Evolutionary conservation across 2,113 vertebrate genomes (phyloP).

Genomic region (Chionodraco myersi): DNA sequence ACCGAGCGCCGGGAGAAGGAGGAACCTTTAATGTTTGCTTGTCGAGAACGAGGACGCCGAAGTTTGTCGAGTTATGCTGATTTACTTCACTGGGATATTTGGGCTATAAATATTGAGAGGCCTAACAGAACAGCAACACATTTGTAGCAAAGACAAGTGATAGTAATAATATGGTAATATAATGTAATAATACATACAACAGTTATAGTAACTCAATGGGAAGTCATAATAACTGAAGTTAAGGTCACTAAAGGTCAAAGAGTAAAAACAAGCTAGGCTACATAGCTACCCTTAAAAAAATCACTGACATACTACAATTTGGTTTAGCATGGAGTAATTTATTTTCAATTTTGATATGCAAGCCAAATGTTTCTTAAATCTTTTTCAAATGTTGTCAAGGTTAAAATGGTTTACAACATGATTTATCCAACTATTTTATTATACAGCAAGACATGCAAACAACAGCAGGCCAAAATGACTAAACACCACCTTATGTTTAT

Average conservation of each 20-base stretch:
- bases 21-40: slow-evolving; percentile 30
- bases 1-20: slow-evolving; percentile 9
- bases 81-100: neutral
- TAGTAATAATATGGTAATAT: neutral
- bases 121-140: neutral
- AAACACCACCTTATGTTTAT: neutral
- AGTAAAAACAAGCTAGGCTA: too few relatives aligned
- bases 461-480: neutral
- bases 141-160: neutral
- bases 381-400: neutral
- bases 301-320: neutral
- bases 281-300: neutral
- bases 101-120: neutral
- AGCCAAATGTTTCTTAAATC: neutral
- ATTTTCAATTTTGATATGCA: slow-evolving; percentile 18
- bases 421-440: neutral
- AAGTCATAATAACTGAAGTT: neutral
- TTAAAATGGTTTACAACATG: slow-evolving; percentile 25
- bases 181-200: neutral
- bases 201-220: neutral
- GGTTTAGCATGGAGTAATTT: slow-evolving; percentile 6
- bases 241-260: neutral
- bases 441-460: neutral
- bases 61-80: slow-evolving; percentile 16
- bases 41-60: slow-evolving; percentile 38